Evolutionary conservation across 53 echinoderm and acorn worm genomes (phyloP).

Genomic region (Temnopleurus reevesii): DNA sequence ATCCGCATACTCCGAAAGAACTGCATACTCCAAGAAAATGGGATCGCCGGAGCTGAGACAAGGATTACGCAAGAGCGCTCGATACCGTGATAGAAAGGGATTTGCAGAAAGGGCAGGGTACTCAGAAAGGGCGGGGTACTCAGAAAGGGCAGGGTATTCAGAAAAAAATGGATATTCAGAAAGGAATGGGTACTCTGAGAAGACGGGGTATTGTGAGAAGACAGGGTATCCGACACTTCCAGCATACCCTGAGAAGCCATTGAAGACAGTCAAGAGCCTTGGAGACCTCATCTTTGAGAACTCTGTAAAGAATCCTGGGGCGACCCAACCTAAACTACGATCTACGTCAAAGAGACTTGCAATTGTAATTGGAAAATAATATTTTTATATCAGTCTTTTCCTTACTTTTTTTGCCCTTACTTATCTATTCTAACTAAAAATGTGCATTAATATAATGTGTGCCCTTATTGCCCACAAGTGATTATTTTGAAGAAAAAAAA

Average conservation of each 20-base stretch:
- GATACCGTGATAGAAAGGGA: too few species aligned
- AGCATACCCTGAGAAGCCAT: background rate
- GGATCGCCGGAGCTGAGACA: too few species aligned
- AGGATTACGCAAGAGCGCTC: too few species aligned
- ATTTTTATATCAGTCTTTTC: too few species aligned
- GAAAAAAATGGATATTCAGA: background rate
- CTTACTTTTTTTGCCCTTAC: background rate
- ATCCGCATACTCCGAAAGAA: background rate
- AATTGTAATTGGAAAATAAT: slow-evolving; percentile 14
- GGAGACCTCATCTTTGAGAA: slow-evolving; percentile 51
- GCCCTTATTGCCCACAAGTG: too few species aligned
- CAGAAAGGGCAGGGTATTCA: background rate
- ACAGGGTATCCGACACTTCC: background rate
- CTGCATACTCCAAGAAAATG: background rate
- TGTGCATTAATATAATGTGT: too few species aligned
- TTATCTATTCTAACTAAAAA: too few species aligned
- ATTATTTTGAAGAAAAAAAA: too few species aligned
- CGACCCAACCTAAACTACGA: background rate
- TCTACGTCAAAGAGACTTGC: slow-evolving; percentile 25
- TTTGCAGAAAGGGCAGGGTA: too few species aligned
- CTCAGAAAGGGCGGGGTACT: background rate
- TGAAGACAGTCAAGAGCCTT: slow-evolving; percentile 36
- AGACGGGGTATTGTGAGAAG: background rate
- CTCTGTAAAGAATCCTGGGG: background rate
- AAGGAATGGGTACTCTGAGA: background rate